Base-by-base conservation (phyloP, 2,888 invertebrate genomes). In the Mythimna lalbum region DNA sequence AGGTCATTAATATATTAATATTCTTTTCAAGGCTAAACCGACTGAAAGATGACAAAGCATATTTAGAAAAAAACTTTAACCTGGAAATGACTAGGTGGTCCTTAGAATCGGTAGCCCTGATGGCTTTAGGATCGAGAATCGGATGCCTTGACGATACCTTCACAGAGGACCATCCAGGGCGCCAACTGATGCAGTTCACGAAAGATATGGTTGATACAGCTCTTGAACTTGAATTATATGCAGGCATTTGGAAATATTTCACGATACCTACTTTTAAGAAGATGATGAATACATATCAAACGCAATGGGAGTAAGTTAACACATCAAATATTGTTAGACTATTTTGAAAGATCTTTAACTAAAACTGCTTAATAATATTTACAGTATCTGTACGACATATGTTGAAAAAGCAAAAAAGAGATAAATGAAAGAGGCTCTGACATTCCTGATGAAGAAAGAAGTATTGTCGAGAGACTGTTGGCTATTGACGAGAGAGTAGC, bases 401-500 rank as follows among this genome's bases (percentile, higher is more conserved):
- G 93, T 95, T 47, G 87, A 91, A 23, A 81, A 92, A 69, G 92
- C 94, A 6, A 90, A 90, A 81, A 89, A 69, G 83, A 80, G 55
- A 92, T 94, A 63, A 79, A 85, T 2, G 88, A 90, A 66, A 89
- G 93, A 79, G 89, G 84, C 0, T 76, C 91, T 43, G 90, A 92
- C 17, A 87, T 95, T n/a, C 90, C 94, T 33, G 93, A 95, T 21
- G 92, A 96, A 79, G 94, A 96, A 19, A 93, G 95, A 73, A 97
- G 97, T 87, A 95, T 98, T 23, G 91, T 98, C 72, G 97, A 97
- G 88, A 97, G 97, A 83, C 88, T 98, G 33, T 89, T 97, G n/a
- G 95, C 94, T 10, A 95, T 97, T 27, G 97, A 97, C 85, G 96
- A 96, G 70, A 95, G 94, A 85, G 96, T 97, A 17, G 98, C 97